Conservation (phyloP, 2,888 invertebrate species). For the Nomada lathburiana region DNA sequence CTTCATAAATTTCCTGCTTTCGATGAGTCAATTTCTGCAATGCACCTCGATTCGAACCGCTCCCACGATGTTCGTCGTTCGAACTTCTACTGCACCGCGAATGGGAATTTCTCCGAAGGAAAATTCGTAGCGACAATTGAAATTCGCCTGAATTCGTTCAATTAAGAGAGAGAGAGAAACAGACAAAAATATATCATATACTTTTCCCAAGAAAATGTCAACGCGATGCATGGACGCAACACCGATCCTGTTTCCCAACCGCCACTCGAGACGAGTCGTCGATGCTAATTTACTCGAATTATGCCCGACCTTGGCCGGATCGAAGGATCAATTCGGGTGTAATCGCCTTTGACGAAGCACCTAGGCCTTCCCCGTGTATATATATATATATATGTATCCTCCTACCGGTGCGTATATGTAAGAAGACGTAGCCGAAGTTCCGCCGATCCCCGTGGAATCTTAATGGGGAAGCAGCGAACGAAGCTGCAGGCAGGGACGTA, state of each 20-base stretch:
- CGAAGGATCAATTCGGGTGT: constrained; percentile 68
- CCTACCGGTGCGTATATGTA: constrained; percentile 44
- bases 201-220: constrained; percentile 8
- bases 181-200: not conserved
- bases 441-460: constrained; percentile 70
- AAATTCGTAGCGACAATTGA: not conserved
- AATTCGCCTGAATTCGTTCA: not conserved
- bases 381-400: constrained; percentile 24
- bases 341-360: constrained; percentile 66
- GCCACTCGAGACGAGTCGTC: constrained; percentile 39
- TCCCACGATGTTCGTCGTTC: too few species aligned
- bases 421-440: constrained; percentile 65
- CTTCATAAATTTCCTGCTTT: constrained; percentile 24
- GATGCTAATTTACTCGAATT: constrained; percentile 71
- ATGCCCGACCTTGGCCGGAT: constrained; percentile 67
- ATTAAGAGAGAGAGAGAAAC: not conserved
- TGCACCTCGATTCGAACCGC: too few species aligned
- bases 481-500: constrained; percentile 63
- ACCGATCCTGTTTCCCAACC: constrained; percentile 1
- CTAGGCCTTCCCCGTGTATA: constrained; percentile 53
- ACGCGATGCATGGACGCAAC: not conserved
- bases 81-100: too few species aligned
- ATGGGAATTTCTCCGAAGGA: not conserved
- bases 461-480: constrained; percentile 64
- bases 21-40: not conserved